Percentiles rank a stretch among this genome's conserved stretches.
These are phyloP conservation scores for Urocynchramus pylzowi DNA, from an alignment of 2,113 vertebrate genomes.

Conservation along the genomic window DNA sequence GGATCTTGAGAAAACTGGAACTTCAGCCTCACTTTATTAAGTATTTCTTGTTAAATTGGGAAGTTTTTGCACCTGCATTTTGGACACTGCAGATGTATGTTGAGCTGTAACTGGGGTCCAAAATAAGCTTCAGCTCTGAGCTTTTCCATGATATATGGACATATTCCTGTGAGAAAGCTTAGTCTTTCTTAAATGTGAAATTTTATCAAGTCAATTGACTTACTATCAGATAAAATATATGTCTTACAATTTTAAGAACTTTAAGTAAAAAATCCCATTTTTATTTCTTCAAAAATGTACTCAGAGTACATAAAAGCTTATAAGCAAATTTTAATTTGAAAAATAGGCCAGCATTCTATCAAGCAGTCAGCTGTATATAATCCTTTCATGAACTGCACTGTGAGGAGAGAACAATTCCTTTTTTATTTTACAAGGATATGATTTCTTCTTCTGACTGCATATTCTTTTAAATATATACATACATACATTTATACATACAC, in stretches of 20 bases:
- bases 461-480: not conserved
- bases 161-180: not conserved
- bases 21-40: not conserved
- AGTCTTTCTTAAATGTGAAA: not conserved
- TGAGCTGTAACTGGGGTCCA: not conserved
- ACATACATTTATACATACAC: too few species aligned
- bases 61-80: not conserved
- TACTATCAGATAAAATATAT: not conserved
- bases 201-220: not conserved
- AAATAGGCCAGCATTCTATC: not conserved
- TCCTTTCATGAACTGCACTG: not conserved
- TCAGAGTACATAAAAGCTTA: not conserved
- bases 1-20: not conserved
- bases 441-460: constrained; percentile 14
- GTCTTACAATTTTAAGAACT: not conserved
- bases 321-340: constrained; percentile 53
- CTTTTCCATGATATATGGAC: not conserved
- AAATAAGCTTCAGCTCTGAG: not conserved
- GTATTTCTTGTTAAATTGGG: not conserved
- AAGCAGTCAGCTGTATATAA: constrained; percentile 24
- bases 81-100: not conserved
- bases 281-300: constrained; percentile 4
- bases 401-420: not conserved
- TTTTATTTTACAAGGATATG: not conserved
- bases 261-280: not conserved